A percentile compares a stretch with the other conserved stretches of the same genome.
These are phyloP conservation scores for Monochamus alternatus DNA, from an alignment of 2,888 invertebrate genomes.

Conservation along the genomic window DNA sequence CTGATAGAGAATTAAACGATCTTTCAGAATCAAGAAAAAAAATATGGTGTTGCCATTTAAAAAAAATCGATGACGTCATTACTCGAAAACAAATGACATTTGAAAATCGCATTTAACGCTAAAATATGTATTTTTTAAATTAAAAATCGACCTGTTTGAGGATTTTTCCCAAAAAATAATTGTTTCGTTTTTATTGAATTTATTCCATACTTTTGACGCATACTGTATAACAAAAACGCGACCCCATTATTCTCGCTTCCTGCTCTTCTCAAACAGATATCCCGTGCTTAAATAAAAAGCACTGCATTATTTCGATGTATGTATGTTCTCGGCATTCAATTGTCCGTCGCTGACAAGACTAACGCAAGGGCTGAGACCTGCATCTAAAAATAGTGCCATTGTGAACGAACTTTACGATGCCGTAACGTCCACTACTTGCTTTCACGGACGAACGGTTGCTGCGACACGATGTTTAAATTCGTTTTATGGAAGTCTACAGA, in stretches of 20 bases:
- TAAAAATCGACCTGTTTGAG: too few relatives aligned
- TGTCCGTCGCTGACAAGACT: background rate
- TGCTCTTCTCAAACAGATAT: background rate
- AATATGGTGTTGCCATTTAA: too few relatives aligned
- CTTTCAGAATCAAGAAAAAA: too few relatives aligned
- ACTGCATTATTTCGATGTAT: background rate
- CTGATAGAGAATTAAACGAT: too few relatives aligned
- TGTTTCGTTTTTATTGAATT: too few relatives aligned
- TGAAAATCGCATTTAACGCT: too few relatives aligned
- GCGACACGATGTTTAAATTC: background rate
- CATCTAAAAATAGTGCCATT: slow-evolving; percentile 11
- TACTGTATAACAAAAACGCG: too few relatives aligned
- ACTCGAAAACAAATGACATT: too few relatives aligned
- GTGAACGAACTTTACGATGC: background rate
- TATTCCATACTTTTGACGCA: too few relatives aligned
- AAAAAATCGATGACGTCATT: too few relatives aligned
- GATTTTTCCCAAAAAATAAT: too few relatives aligned
- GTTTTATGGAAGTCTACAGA: background rate
- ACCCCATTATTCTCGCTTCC: background rate
- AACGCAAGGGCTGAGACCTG: background rate
- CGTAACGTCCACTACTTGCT: background rate
- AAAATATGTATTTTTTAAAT: too few relatives aligned
- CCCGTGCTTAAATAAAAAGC: background rate
- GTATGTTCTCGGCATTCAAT: background rate
- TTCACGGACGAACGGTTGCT: background rate